Evolutionary conservation across 1,140 invertebrate species (phyloP), one percentile per base, ranked within the genome.

Genomic region (Halotydeus destructor): DNA sequence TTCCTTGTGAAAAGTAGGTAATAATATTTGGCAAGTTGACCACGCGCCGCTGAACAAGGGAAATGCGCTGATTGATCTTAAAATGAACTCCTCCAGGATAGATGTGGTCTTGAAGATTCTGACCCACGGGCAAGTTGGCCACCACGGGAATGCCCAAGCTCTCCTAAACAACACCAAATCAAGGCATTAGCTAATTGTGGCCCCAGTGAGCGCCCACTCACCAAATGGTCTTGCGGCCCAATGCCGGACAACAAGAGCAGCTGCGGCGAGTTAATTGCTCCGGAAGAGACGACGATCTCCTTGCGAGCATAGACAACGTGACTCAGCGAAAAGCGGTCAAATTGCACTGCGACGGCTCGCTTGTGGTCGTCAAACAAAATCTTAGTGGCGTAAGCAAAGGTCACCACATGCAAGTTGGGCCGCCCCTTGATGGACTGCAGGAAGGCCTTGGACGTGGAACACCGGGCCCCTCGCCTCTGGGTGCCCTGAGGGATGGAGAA

Each of bases 361-460:
- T 78, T 85, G 0, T 70, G 74, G 5, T 64, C 60, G 54, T 93
- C 75, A 50, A 94, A 83, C 19, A 89, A 63, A 0, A 91, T 68
- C 59, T 72, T 75, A 1, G 76, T 86, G 0, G 78, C 83, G 30
- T 84, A 74, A 0, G 82, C 69, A 44, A 80, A 69, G 63, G 83
- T 79, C 0, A 82, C 72, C 3, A 91, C 71, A 53, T 86, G 76
- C 0, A 96, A 62, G 55, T 94, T 94, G 21, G 67, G 67, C 1
- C 86, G 63, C 3, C 78, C 60, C 27, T 80, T 65, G 0, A 75
- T 74, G 0, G 88, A 83, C 44, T 79, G 59, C 0, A 96, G 60
- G 50, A 93, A 94, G 0, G 81, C 85, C 58, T 83, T 83, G 0
- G 79, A 71, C 0, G 83, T 81, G 12, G 80, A 86, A 56, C 86